phyloP scores from a whole-genome alignment of 1,140 invertebrate genomes.

The Brachionus sp. region DNA sequence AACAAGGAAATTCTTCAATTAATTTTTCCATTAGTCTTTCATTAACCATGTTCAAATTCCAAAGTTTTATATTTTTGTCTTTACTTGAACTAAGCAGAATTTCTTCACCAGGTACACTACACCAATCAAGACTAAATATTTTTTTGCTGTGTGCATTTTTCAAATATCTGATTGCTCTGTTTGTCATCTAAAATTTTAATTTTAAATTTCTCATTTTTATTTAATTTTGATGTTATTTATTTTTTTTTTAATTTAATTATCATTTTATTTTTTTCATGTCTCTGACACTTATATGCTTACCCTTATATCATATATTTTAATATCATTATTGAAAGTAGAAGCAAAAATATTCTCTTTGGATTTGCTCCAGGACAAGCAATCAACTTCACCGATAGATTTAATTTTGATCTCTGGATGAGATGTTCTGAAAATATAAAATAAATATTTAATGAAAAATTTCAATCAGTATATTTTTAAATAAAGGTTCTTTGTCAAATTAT shows the following conservation, averaged over 20 bases:
- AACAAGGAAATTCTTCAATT: slow-evolving; percentile 16
- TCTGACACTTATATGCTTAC: background rate
- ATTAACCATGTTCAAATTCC: slow-evolving; percentile 34
- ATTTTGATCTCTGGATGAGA: slow-evolving; percentile 10
- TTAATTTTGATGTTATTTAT: background rate
- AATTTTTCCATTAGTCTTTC: slow-evolving; percentile 24
- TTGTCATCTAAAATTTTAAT: background rate
- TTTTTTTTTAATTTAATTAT: background rate
- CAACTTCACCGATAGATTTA: background rate
- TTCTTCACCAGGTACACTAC: background rate
- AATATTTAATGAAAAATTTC: background rate
- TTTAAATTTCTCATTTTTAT: background rate
- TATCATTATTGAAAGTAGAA: background rate
- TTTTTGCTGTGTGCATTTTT: background rate
- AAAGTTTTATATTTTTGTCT: slow-evolving; percentile 7
- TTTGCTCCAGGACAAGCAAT: slow-evolving; percentile 18
- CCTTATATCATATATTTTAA: slow-evolving; percentile 1
- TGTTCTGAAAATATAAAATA: background rate
- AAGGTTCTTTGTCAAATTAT: too few species aligned
- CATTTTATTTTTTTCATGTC: background rate
- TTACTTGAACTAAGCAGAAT: slow-evolving; percentile 14
- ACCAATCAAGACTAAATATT: slow-evolving; percentile 30
- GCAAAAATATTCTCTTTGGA: slow-evolving; percentile 13
- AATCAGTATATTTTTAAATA: too few species aligned
- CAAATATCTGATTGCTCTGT: background rate